These are phyloP conservation scores for Cecropterus lyciades DNA, from an alignment of 1,140 invertebrate genomes.

Conservation along the genomic window DNA sequence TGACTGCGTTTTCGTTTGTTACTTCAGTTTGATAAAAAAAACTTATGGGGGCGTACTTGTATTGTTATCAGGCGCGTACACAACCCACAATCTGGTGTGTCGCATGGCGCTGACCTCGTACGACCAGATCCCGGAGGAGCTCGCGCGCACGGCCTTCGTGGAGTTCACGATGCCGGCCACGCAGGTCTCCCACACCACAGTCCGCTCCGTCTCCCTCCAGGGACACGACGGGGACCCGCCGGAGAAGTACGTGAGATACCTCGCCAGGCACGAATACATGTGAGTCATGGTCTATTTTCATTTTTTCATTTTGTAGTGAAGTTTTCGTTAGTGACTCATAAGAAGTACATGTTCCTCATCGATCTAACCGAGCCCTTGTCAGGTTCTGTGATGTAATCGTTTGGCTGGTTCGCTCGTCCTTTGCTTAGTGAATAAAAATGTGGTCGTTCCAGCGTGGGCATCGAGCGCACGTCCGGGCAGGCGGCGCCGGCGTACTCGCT, in stretches of 20 bases:
- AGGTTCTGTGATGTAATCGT: too few relatives aligned
- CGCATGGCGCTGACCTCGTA: slow-evolving; percentile 97
- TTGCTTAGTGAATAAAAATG: too few relatives aligned
- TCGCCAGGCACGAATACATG: slow-evolving; percentile 98
- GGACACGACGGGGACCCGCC: slow-evolving; percentile 97
- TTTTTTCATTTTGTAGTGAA: too few relatives aligned
- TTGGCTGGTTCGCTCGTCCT: too few relatives aligned
- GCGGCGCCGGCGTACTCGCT: slow-evolving; percentile 90
- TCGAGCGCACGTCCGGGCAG: slow-evolving; percentile 92
- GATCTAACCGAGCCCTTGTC: too few relatives aligned
- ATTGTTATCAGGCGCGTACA: slow-evolving; percentile 98
- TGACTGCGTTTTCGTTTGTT: too few relatives aligned
- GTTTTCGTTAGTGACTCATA: too few relatives aligned
- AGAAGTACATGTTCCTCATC: too few relatives aligned
- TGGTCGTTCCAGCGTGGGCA: slow-evolving; percentile 88
- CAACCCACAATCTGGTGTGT: slow-evolving; percentile 96
- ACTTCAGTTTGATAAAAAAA: too few relatives aligned
- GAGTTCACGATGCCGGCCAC: slow-evolving; percentile 99
- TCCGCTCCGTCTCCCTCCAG: slow-evolving; percentile 96
- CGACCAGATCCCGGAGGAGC: slow-evolving; percentile 97
- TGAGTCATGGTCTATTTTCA: too few relatives aligned
- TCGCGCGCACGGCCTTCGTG: slow-evolving; percentile 94
- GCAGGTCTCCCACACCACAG: slow-evolving; percentile 98
- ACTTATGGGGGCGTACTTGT: too few relatives aligned
- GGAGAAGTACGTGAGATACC: slow-evolving; percentile 98